Conservation (phyloP, 2,888 invertebrate species). For the Temnothorax unifasciatus region DNA sequence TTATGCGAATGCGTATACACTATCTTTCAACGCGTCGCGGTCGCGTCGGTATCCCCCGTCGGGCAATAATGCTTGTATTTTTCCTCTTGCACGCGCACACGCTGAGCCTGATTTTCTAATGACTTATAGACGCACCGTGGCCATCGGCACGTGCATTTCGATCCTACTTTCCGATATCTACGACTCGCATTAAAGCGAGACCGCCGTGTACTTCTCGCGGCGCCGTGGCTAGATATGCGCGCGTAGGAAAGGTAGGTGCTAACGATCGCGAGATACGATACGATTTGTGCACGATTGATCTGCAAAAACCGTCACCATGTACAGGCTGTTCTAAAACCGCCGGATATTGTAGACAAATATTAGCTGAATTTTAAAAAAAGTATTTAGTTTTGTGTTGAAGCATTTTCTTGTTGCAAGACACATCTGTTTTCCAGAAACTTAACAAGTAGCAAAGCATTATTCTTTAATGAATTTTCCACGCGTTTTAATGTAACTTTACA, state of each 20-base stretch:
- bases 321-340: not conserved
- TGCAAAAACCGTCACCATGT: conserved; percentile 56
- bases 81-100: conserved; percentile 44
- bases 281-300: conserved; percentile 72
- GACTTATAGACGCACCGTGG: conserved; percentile 63
- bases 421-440: not conserved
- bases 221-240: conserved; percentile 6
- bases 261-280: conserved; percentile 70
- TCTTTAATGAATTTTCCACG: conserved; percentile 3
- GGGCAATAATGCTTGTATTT: conserved; percentile 68
- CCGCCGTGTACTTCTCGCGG: conserved; percentile 30
- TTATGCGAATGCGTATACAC: conserved; percentile 71
- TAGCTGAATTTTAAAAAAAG: not conserved
- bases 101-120: conserved; percentile 68
- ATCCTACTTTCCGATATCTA: conserved; percentile 66
- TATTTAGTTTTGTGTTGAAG: not conserved
- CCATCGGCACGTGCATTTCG: conserved; percentile 50
- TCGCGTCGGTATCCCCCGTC: conserved; percentile 53
- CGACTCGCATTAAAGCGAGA: conserved; percentile 57
- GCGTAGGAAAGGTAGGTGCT: conserved; percentile 56
- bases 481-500: not conserved
- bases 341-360: not conserved
- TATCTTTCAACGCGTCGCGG: conserved; percentile 57
- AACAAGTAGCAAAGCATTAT: not conserved
- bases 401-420: not conserved